Percentiles rank a stretch among this genome's conserved stretches.
Evolutionary conservation across 2,113 vertebrate species (phyloP).

Genomic region (Alosa alosa): DNA sequence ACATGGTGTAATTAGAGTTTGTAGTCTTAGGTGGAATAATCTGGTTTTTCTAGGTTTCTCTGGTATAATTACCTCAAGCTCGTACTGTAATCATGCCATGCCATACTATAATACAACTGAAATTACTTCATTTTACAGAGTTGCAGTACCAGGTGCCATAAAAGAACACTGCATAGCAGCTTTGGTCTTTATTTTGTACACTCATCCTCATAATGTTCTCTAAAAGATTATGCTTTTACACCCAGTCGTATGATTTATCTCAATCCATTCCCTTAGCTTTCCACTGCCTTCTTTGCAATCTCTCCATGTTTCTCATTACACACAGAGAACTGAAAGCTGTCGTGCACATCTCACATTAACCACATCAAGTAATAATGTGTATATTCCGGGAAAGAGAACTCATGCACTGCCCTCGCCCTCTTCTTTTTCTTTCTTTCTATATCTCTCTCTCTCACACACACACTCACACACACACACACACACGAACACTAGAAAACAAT

Average conservation of each 20-base stretch:
- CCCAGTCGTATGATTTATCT: background rate
- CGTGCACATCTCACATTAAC: background rate
- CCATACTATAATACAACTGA: background rate
- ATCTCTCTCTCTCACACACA: background rate
- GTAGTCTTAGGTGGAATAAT: background rate
- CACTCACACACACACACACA: background rate
- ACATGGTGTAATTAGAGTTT: background rate
- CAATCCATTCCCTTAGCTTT: background rate
- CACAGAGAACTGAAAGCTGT: background rate
- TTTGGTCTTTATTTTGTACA: background rate
- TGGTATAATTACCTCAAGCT: background rate
- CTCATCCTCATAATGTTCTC: background rate
- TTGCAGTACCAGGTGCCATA: background rate
- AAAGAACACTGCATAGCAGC: background rate
- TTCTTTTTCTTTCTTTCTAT: slow-evolving; percentile 19
- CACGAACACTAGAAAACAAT: background rate
- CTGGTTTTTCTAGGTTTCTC: background rate
- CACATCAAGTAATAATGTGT: background rate
- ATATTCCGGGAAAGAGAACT: background rate
- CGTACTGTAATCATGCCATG: background rate
- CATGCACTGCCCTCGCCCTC: slow-evolving; percentile 6
- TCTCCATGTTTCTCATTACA: background rate
- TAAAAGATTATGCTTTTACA: background rate
- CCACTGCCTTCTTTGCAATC: background rate
- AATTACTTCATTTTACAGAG: slow-evolving; percentile 11